A percentile compares a stretch with the other conserved stretches of the same genome.
Conservation (phyloP, 2,113 vertebrate species). For the Piprites chloris region DNA sequence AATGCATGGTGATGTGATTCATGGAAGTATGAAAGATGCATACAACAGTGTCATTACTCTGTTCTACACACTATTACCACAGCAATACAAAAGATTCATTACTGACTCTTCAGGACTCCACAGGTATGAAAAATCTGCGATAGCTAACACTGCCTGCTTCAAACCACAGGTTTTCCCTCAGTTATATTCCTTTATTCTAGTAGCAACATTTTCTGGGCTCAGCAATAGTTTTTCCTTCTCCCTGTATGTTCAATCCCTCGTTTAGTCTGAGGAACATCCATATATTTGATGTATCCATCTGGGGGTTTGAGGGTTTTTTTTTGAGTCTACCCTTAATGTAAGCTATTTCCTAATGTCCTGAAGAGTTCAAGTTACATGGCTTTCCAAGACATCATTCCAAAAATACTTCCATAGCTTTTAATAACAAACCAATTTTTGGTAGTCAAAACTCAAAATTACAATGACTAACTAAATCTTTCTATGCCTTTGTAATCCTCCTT, state of each 20-base stretch:
- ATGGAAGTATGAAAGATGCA: neutral
- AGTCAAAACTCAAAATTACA: neutral
- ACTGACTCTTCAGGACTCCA: neutral
- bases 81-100: neutral
- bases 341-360: neutral
- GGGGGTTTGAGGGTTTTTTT: neutral
- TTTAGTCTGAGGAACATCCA: neutral
- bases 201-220: neutral
- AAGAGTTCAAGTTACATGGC: neutral
- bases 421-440: neutral
- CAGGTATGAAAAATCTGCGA: neutral
- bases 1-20: neutral
- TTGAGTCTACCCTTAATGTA: neutral
- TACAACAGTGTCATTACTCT: fast-evolving
- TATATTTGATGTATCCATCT: fast-evolving
- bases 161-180: neutral
- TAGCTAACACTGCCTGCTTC: neutral
- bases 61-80: neutral
- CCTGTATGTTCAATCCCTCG: neutral
- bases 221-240: neutral
- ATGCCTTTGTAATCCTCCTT: neutral
- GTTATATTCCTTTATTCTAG: neutral
- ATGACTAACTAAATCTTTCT: neutral
- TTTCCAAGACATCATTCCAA: neutral
- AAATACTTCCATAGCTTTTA: neutral